Conservation (phyloP, 2,113 vertebrate species). For the Antechinus stuartii region DNA sequence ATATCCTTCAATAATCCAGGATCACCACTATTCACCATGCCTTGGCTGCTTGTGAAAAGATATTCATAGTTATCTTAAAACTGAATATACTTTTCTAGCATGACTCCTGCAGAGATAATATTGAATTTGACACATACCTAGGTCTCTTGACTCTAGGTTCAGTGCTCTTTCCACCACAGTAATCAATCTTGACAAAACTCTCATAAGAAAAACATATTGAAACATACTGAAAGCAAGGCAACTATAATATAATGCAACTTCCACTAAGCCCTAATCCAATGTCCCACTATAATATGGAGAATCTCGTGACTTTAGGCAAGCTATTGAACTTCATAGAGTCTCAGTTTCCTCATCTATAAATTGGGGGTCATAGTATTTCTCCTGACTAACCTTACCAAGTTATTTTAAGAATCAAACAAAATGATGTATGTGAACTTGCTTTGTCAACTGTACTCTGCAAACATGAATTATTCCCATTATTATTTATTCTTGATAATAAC, state of each 20-base stretch:
- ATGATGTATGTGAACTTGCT: neutral
- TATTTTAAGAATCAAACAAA: neutral
- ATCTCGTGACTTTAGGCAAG: neutral
- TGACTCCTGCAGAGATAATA: neutral
- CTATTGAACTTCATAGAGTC: neutral
- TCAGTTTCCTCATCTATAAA: neutral
- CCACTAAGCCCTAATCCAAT: neutral
- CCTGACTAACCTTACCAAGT: neutral
- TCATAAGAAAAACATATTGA: neutral
- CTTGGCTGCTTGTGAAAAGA: neutral
- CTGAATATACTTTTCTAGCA: neutral
- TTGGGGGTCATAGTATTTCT: neutral
- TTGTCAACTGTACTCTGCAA: constrained; percentile 10
- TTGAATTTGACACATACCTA: neutral
- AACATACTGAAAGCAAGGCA: neutral
- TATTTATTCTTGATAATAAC: neutral
- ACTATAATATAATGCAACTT: neutral
- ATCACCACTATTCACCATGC: neutral
- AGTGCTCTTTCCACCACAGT: neutral
- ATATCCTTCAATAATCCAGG: neutral
- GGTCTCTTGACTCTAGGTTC: neutral
- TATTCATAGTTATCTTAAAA: neutral
- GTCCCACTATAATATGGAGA: neutral
- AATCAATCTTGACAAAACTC: neutral
- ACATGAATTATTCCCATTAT: neutral